Base-by-base conservation (phyloP, 2,888 invertebrate species). In the Caenorhabditis angaria region DNA sequence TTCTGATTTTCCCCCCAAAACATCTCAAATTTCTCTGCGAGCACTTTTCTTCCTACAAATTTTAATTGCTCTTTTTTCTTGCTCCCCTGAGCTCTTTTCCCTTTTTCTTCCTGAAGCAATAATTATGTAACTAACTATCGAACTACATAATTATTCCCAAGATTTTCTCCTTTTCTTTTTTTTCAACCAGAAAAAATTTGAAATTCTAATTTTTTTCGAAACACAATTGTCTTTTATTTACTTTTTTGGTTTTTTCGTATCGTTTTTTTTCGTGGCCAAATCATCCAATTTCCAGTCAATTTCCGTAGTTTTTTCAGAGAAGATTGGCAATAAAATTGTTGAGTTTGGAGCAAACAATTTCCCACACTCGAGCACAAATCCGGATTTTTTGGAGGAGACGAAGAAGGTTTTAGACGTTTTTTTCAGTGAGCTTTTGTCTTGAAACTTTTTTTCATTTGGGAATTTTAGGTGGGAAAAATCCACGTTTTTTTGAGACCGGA, bases 321-420 rank as follows among this genome's bases (percentile, higher is more conserved):
- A n/a, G n/a, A n/a, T n/a, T n/a, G n/a, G n/a, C n/a, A n/a, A n/a
- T n/a, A n/a, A n/a, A n/a, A n/a, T n/a, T n/a, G n/a, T n/a, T n/a
- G n/a, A n/a, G n/a, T n/a, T n/a, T n/a, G n/a, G 10, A 18, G 3
- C 6, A 18, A 14, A 12, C 41, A 41, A 41, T 41, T 41, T 41
- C 41, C 41, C 41, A 41, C 41, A 41, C 41, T 41, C 41, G 41
- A 41, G n/a, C n/a, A 41, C 41, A 41, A 41, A 41, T 41, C 41
- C 41, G 41, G 41, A 10, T 41, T 41, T 41, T 41, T 41, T 41
- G 18, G 18, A 41, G 2, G 41, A 6, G 18, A 41, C 8, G 18
- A 41, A 41, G 18, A 41, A 41, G 3, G 41, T 2, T 18, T 32
- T 32, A 32, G 10, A 32, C 14, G 18, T 41, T 41, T 41, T 5